These are phyloP conservation scores for Latrodectus geometricus DNA, from an alignment of 1,140 invertebrate species.

Conservation along the genomic window DNA sequence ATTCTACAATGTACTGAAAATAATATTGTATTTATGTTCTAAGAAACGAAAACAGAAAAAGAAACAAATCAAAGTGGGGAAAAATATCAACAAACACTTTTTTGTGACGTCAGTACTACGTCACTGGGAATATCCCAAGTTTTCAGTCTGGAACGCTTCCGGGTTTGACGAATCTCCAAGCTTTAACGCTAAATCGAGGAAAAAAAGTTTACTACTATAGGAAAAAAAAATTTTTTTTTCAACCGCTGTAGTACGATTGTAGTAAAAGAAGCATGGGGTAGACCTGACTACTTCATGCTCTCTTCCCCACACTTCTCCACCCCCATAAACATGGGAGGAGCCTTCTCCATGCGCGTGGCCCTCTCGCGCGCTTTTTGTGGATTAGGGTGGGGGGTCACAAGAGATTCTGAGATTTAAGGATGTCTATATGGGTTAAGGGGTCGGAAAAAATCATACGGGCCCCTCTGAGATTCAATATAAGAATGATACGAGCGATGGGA, in stretches of 20 bases:
- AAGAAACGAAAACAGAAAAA: too few species aligned
- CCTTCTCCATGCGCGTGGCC: constrained; percentile 19
- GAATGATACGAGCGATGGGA: not conserved
- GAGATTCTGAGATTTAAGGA: constrained; percentile 12
- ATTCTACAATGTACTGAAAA: too few species aligned
- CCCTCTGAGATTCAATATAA: constrained; percentile 29
- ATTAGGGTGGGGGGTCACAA: constrained; percentile 3
- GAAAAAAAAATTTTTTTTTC: constrained; percentile 32
- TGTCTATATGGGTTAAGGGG: constrained; percentile 52
- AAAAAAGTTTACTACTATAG: constrained; percentile 22
- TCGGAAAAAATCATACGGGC: constrained; percentile 9
- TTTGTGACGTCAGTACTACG: constrained; percentile 23
- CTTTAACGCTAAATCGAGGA: not conserved
- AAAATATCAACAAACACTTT: not conserved
- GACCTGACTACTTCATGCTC: not conserved
- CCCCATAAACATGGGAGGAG: constrained; percentile 11
- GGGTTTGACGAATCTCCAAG: constrained; percentile 32
- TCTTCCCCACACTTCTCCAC: constrained; percentile 2
- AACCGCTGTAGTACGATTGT: constrained; percentile 33
- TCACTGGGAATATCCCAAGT: constrained; percentile 15
- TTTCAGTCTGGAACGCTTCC: constrained; percentile 36
- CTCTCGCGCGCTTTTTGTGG: constrained; percentile 13
- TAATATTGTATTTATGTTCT: too few species aligned
- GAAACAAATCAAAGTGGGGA: not conserved
- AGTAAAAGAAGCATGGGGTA: constrained; percentile 34